Evolutionary conservation across 2,113 vertebrate genomes (phyloP), one percentile per base, ranked within the genome.

Genomic region (Dicrurus megarhynchus): DNA sequence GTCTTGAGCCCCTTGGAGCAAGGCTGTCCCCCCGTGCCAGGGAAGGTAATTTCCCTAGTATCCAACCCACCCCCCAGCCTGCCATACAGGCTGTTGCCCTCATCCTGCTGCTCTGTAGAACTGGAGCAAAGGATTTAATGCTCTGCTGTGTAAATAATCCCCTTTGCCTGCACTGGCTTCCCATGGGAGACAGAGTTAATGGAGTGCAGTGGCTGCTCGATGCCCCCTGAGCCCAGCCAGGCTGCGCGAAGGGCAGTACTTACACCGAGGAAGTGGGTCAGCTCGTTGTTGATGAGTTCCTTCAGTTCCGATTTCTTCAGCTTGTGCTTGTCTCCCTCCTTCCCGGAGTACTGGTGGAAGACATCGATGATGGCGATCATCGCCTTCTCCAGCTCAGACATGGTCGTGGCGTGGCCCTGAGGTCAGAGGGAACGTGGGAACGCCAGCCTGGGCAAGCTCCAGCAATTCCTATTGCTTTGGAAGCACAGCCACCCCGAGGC

Each of bases 271-370:
- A 99, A 98, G 7, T 98, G 98, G 1, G 97, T 95, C 78, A 99
- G 95, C 89, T 99, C 98, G 0, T 98, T 98, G 52, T 98, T 98
- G 52, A 99, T 98, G 87, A 99, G 98, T 13, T 99, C 98, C 95
- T 98, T 99, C 84, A 99, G 98, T 86, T 99, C 98, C 1, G 97
- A 98, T 65, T 99, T 99, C 97, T 98, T 99, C 95, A 99, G 97
- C 60, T 98, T 99, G 96, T 98, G 98, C 52, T 98, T 98, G 97
- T 99, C 98, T 3, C 98, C 98, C 37, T 99, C 98, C 82, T 97
- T 97, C 41, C 98, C 98, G 0, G 98, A 98, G n/a, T 99, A 98
- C 32, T 98, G 98, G 88, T 99, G 98, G 92, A 99, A 99, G 12
- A 98, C 96, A 0, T 98, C 97, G 6, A 98, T 98, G 95, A 99